Evolutionary conservation across 2,888 invertebrate genomes (phyloP).

Genomic region (Alloscopus bannaensis): DNA sequence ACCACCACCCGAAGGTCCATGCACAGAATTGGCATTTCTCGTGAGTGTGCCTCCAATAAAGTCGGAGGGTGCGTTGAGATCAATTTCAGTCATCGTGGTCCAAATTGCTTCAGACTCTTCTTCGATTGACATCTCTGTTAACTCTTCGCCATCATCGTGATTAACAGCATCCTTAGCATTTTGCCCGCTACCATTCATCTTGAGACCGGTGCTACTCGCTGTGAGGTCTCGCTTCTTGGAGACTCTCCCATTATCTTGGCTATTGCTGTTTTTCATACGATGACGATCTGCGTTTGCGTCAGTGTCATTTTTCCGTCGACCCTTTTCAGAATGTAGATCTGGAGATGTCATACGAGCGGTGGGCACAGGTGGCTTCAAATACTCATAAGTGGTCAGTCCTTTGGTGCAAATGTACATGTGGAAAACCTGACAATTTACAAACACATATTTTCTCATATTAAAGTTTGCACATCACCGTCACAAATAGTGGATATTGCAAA

Average conservation of each 20-base stretch:
- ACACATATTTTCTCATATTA: too few species aligned
- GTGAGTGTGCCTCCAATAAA: constrained; percentile 53
- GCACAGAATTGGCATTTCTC: constrained; percentile 8
- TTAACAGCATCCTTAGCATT: background rate
- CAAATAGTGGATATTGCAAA: too few species aligned
- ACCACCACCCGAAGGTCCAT: constrained; percentile 14
- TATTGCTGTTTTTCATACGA: constrained; percentile 20
- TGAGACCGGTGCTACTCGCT: too few species aligned
- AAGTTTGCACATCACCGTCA: too few species aligned
- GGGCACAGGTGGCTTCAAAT: constrained; percentile 79
- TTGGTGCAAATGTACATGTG: constrained; percentile 90
- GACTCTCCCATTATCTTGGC: constrained; percentile 9
- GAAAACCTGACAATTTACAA: too few species aligned
- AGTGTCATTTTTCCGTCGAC: constrained; percentile 18
- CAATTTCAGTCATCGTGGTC: constrained; percentile 73
- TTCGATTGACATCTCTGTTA: constrained; percentile 41
- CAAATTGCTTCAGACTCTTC: constrained; percentile 69
- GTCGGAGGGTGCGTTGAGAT: constrained; percentile 67
- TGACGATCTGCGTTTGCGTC: too few species aligned
- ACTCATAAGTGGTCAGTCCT: constrained; percentile 93
- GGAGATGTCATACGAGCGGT: constrained; percentile 13
- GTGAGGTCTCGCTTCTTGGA: background rate
- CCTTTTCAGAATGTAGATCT: constrained; percentile 5
- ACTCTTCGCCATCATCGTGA: constrained; percentile 15
- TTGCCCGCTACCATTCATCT: background rate